Evolutionary conservation across 2,797 vertebrate species (phyloP), one percentile per base, ranked within the genome.

Genomic region (Myotis daubentonii): DNA sequence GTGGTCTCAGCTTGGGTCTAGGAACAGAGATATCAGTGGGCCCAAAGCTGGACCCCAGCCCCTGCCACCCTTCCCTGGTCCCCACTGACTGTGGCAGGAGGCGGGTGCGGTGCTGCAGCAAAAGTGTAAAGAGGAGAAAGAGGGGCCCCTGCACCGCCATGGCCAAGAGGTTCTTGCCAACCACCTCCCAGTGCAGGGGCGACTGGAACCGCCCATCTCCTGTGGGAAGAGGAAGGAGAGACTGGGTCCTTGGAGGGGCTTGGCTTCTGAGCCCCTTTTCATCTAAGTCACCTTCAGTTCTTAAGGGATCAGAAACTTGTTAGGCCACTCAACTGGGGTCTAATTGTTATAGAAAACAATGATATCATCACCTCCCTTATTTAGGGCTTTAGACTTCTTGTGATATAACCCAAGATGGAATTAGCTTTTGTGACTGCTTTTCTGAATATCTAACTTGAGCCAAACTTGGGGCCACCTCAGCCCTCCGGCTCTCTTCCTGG

Each of bases 111-210:
- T 99, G 99, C 96, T 99, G 99, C 86, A 99, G 97, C 81, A 99
- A 97, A 22, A 99, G 93, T 8, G 99, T 99, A 97, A 99, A 98
- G 91, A 99, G 97, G 95, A 99, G 99, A 97, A 99, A 99, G 96
- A 99, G 0, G 0, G 99, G 25, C 0, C 99, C 99, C 94, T 99
- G 98, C 0, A 98, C 19, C 0, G 98, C 98, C 99, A 99, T 99
- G 9, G 99, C 99, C 5, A 99, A 99, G 95, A 99, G 97, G 97
- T 99, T 99, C 98, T 99, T 99, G 90, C 99, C 99, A 0, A 98
- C 99, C 96, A 99, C 98, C 44, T 99, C 99, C 99, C 99, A 99
- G 84, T 97, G 97, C 33, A 99, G 98, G 3, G 99, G 99, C 3
- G 99, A 98, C 95, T 98, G 97, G 1, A 98, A 98, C 55, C 95